Conservation (phyloP, 2,797 vertebrate species). For the Falco peregrinus region DNA sequence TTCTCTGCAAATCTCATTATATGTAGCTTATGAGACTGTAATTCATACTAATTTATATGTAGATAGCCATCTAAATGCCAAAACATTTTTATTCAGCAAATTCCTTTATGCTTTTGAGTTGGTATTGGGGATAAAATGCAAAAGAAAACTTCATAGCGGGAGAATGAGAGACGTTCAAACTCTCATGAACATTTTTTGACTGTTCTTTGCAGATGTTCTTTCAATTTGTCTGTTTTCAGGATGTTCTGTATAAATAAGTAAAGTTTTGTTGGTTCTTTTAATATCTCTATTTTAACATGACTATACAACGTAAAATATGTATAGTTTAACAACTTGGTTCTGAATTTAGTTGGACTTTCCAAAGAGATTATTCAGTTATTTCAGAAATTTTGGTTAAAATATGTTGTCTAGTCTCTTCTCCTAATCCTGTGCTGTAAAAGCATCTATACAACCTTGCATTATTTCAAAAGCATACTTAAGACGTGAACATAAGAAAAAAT, state of each 20-base stretch:
- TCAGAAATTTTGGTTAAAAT: background rate
- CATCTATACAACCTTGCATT: background rate
- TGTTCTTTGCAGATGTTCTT: background rate
- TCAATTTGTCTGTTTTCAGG: background rate
- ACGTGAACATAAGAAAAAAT: background rate
- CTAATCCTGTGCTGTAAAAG: background rate
- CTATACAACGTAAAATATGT: background rate
- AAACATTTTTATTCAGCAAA: conserved; percentile 35
- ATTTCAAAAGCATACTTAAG: background rate
- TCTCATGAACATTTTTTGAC: background rate
- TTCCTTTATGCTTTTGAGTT: conserved; percentile 35
- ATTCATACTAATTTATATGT: conserved; percentile 58
- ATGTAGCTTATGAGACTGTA: conserved; percentile 18
- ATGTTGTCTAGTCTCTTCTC: background rate
- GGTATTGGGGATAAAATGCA: background rate
- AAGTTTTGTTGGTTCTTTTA: background rate
- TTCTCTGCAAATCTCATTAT: conserved; percentile 19
- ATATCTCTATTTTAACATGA: background rate
- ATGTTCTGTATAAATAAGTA: background rate
- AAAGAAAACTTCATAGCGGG: background rate
- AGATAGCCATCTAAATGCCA: conserved; percentile 56
- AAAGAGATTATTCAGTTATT: background rate
- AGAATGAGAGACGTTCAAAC: background rate
- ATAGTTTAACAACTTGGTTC: background rate
- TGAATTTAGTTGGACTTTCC: background rate